phyloP scores from a whole-genome alignment of 2,797 vertebrate species.

The Melanogrammus aeglefinus region DNA sequence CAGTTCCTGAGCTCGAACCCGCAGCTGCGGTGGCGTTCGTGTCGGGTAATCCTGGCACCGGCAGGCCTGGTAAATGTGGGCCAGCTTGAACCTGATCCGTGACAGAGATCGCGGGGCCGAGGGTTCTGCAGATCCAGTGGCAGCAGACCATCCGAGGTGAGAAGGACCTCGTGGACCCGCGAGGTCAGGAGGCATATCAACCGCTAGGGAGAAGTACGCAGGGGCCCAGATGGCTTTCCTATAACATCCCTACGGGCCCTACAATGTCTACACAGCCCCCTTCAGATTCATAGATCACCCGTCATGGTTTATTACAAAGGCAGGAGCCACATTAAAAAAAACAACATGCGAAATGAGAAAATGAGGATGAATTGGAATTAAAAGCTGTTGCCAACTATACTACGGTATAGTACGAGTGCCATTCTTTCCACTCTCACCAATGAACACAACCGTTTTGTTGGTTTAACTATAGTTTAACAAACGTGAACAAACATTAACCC shows the following conservation, averaged over 20 bases:
- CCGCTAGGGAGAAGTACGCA: neutral
- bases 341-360: too few relatives aligned
- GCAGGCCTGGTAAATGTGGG: slow-evolving; percentile 58
- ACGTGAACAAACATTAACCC: neutral
- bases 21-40: slow-evolving; percentile 36
- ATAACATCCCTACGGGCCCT: neutral
- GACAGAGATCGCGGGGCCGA: slow-evolving; percentile 57
- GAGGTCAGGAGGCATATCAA: slow-evolving; percentile 24
- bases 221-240: neutral
- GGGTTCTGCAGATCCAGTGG: slow-evolving; percentile 51
- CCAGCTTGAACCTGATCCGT: slow-evolving; percentile 64
- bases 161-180: slow-evolving; percentile 35
- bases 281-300: neutral
- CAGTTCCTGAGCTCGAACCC: slow-evolving; percentile 36
- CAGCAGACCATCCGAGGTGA: slow-evolving; percentile 38
- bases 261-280: neutral
- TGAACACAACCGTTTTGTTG: neutral
- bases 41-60: slow-evolving; percentile 63
- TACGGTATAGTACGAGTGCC: neutral
- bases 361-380: neutral
- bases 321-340: neutral
- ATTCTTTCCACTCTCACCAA: neutral
- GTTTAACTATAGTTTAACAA: neutral
- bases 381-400: neutral
- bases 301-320: neutral